Evolutionary conservation across 2,113 vertebrate species (phyloP).

Genomic region (Myiopsitta monachus): DNA sequence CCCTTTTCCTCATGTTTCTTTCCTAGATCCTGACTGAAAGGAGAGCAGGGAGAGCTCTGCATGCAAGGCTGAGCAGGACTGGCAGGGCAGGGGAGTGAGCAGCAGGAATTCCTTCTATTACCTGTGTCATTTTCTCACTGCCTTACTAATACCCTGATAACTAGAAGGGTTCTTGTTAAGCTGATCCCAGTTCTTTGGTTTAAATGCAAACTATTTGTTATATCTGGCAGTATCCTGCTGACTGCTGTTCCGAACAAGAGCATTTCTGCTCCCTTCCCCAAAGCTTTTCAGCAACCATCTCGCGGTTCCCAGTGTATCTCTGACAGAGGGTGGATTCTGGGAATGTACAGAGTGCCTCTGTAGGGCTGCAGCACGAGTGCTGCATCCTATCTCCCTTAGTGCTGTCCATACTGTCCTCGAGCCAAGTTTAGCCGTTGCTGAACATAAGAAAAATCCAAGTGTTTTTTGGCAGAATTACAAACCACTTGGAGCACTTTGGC

Average conservation of each 20-base stretch:
- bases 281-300: neutral
- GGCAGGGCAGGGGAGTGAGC: neutral
- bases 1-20: neutral
- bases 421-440: slow-evolving; percentile 51
- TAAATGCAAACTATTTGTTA: neutral
- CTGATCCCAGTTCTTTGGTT: neutral
- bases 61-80: neutral
- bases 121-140: slow-evolving; percentile 13
- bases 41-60: neutral
- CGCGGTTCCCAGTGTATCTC: neutral
- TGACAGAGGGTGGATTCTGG: neutral
- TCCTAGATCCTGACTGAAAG: neutral
- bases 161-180: neutral
- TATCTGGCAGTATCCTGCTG: neutral
- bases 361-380: neutral
- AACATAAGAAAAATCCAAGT: slow-evolving; percentile 52
- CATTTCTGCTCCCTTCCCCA: neutral
- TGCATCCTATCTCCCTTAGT: neutral
- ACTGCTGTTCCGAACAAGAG: neutral
- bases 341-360: neutral
- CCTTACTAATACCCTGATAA: neutral
- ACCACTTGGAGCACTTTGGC: slow-evolving; percentile 61
- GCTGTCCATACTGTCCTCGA: slow-evolving; percentile 35
- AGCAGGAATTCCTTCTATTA: neutral
- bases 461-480: slow-evolving; percentile 64